Base-by-base conservation (phyloP, 2,113 vertebrate species). In the Reinhardtius hippoglossoides region DNA sequence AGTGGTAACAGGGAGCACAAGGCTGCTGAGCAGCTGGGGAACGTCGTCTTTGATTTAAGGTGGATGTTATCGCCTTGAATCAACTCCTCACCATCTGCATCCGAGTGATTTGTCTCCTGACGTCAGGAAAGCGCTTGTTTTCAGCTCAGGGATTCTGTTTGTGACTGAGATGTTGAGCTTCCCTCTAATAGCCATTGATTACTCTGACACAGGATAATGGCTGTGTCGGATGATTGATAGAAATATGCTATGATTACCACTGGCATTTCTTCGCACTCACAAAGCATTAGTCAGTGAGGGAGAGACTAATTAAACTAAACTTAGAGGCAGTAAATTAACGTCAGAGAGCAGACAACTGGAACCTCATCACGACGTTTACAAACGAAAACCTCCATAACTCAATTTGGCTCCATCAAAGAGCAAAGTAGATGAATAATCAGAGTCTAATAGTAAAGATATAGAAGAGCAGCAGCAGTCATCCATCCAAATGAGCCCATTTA, bases 401-500 rank as follows among this genome's bases (percentile, higher is more conserved):
- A 77, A 21, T 58, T 58, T 31, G 27, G 15, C 63, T 46, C 4
- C 0, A 13, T 54, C 14, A 57, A 27, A 55, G 40, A 80, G 74
- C 37, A 71, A 60, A 9, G n/a, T 7, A 64, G 40, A 27, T 71
- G 57, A 70, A 74, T 65, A 27, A 80, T 84, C n/a, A 26, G 46
- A 62, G 57, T 50, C 68, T 70, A 74, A 79, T 60, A 66, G 56
- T 50, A 68, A 35, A 85, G 76, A 76, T 58, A 81, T 42, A 18
- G 46, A 50, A 50, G 46, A 50, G 18, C 16, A 9, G 71, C 78
- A 46, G 73, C 57, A 65, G 21, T 54, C 68, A 72, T 80, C 59
- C 66, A 80, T 74, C 65, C 57, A 21, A 74, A 69, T 67, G 40
- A 78, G 35, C 14, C 40, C 0, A 2, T 21, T 67, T 81, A 79